A percentile compares a stretch with the other conserved stretches of the same genome.
Conservation (phyloP, 92 coral and sea anemone species). For the Umimayanthus kanabou region DNA sequence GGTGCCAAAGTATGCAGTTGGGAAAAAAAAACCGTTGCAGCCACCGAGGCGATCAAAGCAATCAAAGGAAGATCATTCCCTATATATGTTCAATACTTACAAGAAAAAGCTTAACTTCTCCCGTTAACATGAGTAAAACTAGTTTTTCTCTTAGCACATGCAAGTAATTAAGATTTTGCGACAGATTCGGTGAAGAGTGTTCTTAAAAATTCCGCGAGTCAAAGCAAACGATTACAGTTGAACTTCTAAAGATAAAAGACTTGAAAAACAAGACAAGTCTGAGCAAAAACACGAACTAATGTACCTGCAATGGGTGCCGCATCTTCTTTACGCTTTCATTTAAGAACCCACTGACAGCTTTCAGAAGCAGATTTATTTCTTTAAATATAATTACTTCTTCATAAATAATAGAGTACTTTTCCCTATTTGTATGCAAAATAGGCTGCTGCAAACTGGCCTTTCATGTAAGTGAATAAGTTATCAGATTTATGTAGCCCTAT, state of each 20-base stretch:
- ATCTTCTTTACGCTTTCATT: constrained; percentile 11
- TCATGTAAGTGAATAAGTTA: background rate
- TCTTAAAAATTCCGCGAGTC: background rate
- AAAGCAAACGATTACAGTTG: background rate
- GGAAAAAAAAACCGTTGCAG: background rate
- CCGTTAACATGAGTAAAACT: background rate
- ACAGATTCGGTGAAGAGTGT: background rate
- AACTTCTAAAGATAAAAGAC: background rate
- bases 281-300: background rate
- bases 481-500: background rate
- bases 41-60: background rate
- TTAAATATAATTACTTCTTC: background rate
- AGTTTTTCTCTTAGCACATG: background rate
- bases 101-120: background rate
- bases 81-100: background rate
- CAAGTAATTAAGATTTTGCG: background rate
- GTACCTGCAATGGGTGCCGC: background rate
- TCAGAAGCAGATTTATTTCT: background rate
- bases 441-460: background rate
- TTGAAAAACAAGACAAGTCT: background rate
- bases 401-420: background rate
- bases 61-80: background rate
- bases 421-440: background rate
- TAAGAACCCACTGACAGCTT: background rate
- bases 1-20: background rate